phyloP scores from a whole-genome alignment of 1,140 invertebrate species.

The Pseudomyrmex flavicornis region DNA sequence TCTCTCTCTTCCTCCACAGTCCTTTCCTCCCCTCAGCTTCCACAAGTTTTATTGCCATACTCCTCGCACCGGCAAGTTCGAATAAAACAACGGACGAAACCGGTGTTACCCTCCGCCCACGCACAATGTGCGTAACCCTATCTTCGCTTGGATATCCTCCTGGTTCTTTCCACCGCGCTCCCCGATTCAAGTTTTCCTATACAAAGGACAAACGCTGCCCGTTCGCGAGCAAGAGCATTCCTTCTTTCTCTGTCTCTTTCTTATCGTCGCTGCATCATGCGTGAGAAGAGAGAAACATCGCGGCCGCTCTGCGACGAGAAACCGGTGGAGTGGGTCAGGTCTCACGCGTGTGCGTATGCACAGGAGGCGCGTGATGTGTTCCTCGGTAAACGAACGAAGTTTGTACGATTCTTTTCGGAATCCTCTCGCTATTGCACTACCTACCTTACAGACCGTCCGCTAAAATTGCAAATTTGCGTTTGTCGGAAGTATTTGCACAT shows the following conservation, averaged over 20 bases:
- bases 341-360: constrained; percentile 34
- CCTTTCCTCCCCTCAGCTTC: not conserved
- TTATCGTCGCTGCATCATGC: constrained; percentile 51
- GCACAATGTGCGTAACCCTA: constrained; percentile 72
- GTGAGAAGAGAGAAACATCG: constrained; percentile 21
- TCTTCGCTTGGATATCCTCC: constrained; percentile 66
- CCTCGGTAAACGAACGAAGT: not conserved
- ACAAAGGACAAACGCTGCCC: constrained; percentile 45
- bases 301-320: not conserved
- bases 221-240: constrained; percentile 10
- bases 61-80: constrained; percentile 66
- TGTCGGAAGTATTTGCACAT: no score
- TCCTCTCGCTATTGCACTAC: not conserved
- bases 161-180: constrained; percentile 26
- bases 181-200: constrained; percentile 25
- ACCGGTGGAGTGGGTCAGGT: constrained; percentile 41
- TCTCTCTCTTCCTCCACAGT: no score
- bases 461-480: no score
- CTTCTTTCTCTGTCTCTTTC: constrained; percentile 24
- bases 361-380: not conserved
- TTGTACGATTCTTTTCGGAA: not conserved
- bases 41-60: constrained; percentile 69
- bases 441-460: no score
- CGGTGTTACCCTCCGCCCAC: constrained; percentile 64
- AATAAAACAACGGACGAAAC: constrained; percentile 67